These are phyloP conservation scores for Rhea pennata DNA, from an alignment of 2,113 vertebrate species.

Conservation along the genomic window DNA sequence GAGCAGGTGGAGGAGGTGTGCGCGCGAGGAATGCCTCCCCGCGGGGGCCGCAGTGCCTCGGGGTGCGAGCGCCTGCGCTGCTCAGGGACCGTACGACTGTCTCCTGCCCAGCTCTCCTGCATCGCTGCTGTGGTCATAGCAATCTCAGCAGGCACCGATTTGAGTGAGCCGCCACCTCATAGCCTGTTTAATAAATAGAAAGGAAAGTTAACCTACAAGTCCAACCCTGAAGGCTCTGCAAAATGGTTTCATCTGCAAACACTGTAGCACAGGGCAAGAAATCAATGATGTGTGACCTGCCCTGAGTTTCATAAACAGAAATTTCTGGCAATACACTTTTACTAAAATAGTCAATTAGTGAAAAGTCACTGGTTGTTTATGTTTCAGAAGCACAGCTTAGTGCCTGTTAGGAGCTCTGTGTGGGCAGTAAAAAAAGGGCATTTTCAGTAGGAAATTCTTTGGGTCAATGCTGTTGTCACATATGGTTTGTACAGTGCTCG, in stretches of 20 bases:
- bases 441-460: not conserved
- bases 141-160: not conserved
- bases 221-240: not conserved
- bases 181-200: not conserved
- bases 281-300: not conserved
- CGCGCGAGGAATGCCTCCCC: fast-evolving
- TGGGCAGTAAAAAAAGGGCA: not conserved
- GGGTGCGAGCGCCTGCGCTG: not conserved
- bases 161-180: fast-evolving
- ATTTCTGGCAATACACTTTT: not conserved
- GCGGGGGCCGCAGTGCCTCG: no score
- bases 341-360: not conserved
- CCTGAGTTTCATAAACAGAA: not conserved
- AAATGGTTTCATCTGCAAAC: not conserved
- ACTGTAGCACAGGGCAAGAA: not conserved
- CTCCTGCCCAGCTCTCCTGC: not conserved
- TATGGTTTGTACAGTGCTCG: not conserved
- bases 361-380: not conserved
- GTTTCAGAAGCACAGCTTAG: not conserved
- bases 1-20: not conserved
- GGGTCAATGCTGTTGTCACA: not conserved
- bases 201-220: not conserved
- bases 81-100: no score
- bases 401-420: not conserved
- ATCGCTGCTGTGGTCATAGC: not conserved